Percentiles rank a stretch among this genome's conserved stretches.
Conservation (phyloP, 2,113 vertebrate species). For the Upupa epops region DNA sequence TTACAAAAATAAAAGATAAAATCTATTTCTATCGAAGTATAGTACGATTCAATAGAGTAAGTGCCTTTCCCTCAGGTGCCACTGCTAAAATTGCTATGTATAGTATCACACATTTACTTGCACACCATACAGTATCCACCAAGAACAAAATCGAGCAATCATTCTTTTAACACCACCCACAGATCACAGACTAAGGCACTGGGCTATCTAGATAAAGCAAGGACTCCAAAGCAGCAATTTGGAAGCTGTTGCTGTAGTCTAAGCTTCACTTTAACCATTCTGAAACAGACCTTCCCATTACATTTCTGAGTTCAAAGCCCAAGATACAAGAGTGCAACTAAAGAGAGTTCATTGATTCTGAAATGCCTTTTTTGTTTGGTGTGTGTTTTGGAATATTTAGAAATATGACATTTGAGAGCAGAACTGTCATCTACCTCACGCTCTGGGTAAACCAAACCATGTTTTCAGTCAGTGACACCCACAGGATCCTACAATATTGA, state of each 20-base stretch:
- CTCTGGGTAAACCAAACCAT: not conserved
- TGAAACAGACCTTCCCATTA: not conserved
- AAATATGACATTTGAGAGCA: not conserved
- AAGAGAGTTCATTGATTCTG: not conserved
- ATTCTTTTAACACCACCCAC: not conserved
- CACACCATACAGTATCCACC: not conserved
- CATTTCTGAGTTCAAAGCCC: not conserved
- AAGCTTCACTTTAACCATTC: not conserved
- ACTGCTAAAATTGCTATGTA: not conserved
- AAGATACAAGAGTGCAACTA: not conserved
- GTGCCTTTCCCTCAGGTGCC: not conserved
- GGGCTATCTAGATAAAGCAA: not conserved
- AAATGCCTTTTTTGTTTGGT: not conserved
- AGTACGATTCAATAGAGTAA: not conserved
- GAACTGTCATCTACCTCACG: not conserved
- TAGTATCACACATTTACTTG: not conserved
- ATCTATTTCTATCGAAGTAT: not conserved
- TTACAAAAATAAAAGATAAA: not conserved
- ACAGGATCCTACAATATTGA: not conserved
- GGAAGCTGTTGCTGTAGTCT: not conserved
- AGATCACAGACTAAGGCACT: not conserved
- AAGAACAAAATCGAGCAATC: not conserved
- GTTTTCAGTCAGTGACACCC: not conserved
- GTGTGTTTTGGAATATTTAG: not conserved
- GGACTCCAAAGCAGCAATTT: not conserved